Percentiles rank a stretch among this genome's conserved stretches.
phyloP scores from a whole-genome alignment of 2,113 vertebrate species.

The Gavia stellata region DNA sequence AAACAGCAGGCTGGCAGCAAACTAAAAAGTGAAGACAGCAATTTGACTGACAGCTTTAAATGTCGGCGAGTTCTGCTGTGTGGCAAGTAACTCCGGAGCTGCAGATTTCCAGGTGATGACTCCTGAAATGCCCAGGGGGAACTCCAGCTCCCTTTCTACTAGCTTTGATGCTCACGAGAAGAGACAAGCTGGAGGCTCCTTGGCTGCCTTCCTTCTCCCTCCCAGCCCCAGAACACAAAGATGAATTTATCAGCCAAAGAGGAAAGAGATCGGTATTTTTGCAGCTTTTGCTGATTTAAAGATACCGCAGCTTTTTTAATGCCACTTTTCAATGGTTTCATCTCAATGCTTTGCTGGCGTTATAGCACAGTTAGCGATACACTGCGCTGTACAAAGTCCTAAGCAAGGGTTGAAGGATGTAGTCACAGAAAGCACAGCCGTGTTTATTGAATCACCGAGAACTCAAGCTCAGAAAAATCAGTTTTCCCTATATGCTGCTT shows the following conservation, averaged over 20 bases:
- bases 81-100: fast-evolving
- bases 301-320: neutral
- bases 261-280: neutral
- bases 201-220: neutral
- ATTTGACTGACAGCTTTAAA: neutral
- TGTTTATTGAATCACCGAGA: neutral
- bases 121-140: neutral
- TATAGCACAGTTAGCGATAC: neutral
- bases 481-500: neutral
- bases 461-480: neutral
- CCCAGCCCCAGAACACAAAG: neutral
- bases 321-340: neutral
- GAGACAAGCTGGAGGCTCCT: neutral
- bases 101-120: neutral
- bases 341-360: neutral
- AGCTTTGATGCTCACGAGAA: neutral
- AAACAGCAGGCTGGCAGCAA: neutral
- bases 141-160: neutral
- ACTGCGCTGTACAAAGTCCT: neutral
- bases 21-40: neutral
- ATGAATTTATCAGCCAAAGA: neutral
- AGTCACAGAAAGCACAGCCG: neutral
- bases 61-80: fast-evolving
- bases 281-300: neutral
- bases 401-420: neutral